Conservation (phyloP, 1,140 invertebrate species). For the Papilio xuthus region DNA sequence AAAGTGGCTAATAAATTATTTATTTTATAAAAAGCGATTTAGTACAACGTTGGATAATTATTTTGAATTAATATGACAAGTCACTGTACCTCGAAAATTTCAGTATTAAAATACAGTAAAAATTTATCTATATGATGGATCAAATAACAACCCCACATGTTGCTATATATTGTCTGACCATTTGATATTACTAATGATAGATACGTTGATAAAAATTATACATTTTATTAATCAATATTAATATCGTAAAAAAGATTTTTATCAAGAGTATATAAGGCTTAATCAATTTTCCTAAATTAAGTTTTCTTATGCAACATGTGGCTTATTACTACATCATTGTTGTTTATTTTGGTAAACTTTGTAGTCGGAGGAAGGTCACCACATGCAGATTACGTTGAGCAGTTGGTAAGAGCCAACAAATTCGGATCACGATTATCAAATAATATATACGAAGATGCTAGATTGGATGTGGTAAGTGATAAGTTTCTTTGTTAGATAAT, state of each 20-base stretch:
- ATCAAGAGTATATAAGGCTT: background rate
- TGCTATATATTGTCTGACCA: no score
- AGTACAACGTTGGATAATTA: background rate
- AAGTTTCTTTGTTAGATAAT: no score
- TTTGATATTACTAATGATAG: no score
- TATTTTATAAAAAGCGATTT: background rate
- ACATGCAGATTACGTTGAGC: constrained; percentile 46
- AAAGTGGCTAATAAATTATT: background rate
- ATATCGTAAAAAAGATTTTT: background rate
- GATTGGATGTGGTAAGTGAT: constrained; percentile 57
- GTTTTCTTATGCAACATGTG: background rate
- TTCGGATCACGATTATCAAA: constrained; percentile 47
- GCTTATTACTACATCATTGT: constrained; percentile 23
- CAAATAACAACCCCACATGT: no score
- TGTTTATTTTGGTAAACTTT: constrained; percentile 28
- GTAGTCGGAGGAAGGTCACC: constrained; percentile 40
- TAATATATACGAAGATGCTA: constrained; percentile 63
- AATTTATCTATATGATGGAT: no score
- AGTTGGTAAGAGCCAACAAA: constrained; percentile 40
- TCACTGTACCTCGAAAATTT: no score
- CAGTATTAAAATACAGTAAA: no score
- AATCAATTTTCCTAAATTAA: background rate
- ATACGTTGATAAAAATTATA: no score
- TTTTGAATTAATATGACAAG: no score
- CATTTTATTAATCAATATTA: background rate